Conservation (phyloP, 35 echinoderm and acorn worm species). For the Strongylocentrotus purpuratus region DNA sequence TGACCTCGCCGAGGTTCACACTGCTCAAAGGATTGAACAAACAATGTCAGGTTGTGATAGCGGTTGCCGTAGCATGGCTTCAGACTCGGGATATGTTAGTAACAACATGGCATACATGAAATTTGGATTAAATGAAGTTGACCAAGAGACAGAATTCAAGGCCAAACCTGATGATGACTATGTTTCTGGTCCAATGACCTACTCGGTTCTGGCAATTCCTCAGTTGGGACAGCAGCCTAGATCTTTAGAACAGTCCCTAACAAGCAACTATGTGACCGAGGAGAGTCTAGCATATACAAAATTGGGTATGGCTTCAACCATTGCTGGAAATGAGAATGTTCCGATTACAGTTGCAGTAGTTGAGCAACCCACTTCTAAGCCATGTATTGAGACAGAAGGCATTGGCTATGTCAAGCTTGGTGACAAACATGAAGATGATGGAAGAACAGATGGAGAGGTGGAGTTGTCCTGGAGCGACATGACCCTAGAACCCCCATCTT, state of each 20-base stretch:
- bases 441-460: not conserved
- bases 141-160: not conserved
- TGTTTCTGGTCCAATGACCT: not conserved
- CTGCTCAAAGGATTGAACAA: not conserved
- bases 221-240: not conserved
- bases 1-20: not conserved
- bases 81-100: not conserved
- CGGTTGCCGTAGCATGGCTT: not conserved
- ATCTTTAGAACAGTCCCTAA: not conserved
- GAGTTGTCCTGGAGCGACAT: not conserved
- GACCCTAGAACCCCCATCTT: not conserved
- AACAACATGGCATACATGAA: not conserved
- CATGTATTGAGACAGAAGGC: not conserved
- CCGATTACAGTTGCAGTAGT: not conserved
- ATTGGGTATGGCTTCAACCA: not conserved
- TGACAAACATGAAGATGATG: not conserved
- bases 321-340: not conserved
- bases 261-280: conserved; percentile 6
- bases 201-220: not conserved
- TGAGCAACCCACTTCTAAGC: not conserved
- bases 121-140: not conserved
- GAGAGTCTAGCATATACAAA: conserved; percentile 14
- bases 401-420: not conserved
- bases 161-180: not conserved
- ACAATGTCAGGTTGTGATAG: not conserved